A percentile compares a stretch with the other conserved stretches of the same genome.
These are phyloP conservation scores for Gadopsis marmoratus DNA, from an alignment of 2,797 vertebrate genomes.

Conservation along the genomic window DNA sequence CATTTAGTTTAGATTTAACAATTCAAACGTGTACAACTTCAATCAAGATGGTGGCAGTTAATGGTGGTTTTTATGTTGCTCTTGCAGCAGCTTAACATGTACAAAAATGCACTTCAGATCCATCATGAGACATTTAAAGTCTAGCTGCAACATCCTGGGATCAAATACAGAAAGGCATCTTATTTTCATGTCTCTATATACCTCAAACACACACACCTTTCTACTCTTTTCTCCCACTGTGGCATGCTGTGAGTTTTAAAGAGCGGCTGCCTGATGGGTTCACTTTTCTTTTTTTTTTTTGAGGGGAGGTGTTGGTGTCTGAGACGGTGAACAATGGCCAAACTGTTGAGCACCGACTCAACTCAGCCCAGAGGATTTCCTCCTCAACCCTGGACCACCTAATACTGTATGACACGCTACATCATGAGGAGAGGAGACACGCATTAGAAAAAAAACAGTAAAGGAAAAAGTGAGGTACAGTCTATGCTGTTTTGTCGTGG, in stretches of 20 bases:
- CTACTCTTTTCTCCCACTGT: constrained; percentile 25
- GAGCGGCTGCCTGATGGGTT: constrained; percentile 55
- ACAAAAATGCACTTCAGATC: not conserved
- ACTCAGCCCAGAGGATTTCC: constrained; percentile 80
- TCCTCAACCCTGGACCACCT: constrained; percentile 73
- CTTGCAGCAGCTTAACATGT: not conserved
- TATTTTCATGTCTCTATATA: not conserved
- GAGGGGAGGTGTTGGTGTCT: constrained; percentile 51
- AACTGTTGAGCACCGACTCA: constrained; percentile 80
- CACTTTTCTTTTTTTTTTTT: constrained; percentile 32
- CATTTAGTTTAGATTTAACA: not conserved
- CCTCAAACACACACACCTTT: constrained; percentile 37
- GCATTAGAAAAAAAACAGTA: constrained; percentile 39
- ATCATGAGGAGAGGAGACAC: constrained; percentile 63
- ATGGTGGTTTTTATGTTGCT: not conserved
- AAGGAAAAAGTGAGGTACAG: constrained; percentile 37
- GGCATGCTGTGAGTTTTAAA: constrained; percentile 55
- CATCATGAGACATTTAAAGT: not conserved
- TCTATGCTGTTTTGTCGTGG: constrained; percentile 24
- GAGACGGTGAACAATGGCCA: constrained; percentile 79
- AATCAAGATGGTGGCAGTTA: not conserved
- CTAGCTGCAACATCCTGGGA: not conserved
- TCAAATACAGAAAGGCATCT: constrained; percentile 13
- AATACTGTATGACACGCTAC: constrained; percentile 75
- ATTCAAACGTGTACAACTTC: not conserved